A percentile compares a stretch with the other conserved stretches of the same genome.
phyloP scores from a whole-genome alignment of 2,888 invertebrate genomes.

The Mesodorylaimus sp. region DNA sequence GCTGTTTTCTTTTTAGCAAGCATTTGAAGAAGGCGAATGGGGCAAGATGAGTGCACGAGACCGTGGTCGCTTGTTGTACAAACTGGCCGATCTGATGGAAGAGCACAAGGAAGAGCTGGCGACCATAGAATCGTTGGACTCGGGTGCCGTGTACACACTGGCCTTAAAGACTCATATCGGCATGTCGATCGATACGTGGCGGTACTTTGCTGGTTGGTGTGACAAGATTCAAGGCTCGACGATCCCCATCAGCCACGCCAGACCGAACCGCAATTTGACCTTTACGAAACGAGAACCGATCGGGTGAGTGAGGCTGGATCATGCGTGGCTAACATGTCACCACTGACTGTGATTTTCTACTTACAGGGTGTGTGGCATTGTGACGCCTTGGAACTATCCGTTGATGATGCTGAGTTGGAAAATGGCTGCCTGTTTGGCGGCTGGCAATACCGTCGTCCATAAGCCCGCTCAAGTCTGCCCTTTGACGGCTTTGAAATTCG shows the following conservation, averaged over 20 bases:
- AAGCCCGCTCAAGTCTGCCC: constrained; percentile 77
- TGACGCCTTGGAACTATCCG: constrained; percentile 95
- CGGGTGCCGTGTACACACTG: constrained; percentile 86
- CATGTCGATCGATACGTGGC: constrained; percentile 92
- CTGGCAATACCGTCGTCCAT: constrained; percentile 85
- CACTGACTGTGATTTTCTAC: background rate
- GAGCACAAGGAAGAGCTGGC: constrained; percentile 81
- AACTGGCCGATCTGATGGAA: constrained; percentile 84
- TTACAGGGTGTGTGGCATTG: constrained; percentile 62
- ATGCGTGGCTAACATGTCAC: background rate
- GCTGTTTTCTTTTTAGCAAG: constrained; percentile 37
- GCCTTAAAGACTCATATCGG: constrained; percentile 89
- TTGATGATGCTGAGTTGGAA: constrained; percentile 98
- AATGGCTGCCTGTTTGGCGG: constrained; percentile 88
- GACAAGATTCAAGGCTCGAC: constrained; percentile 80
- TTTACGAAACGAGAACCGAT: constrained; percentile 76
- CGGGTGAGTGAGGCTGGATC: constrained; percentile 40
- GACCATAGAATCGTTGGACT: constrained; percentile 76
- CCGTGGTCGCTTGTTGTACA: constrained; percentile 59
- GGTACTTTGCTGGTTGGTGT: constrained; percentile 84
- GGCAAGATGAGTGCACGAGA: constrained; percentile 80
- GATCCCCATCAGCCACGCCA: constrained; percentile 73
- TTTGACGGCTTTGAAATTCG: constrained; percentile 80
- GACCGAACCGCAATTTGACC: constrained; percentile 71
- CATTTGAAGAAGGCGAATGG: constrained; percentile 76